phyloP scores from a whole-genome alignment of 2,797 vertebrate species.

The Amblyopsis hoosieri region DNA sequence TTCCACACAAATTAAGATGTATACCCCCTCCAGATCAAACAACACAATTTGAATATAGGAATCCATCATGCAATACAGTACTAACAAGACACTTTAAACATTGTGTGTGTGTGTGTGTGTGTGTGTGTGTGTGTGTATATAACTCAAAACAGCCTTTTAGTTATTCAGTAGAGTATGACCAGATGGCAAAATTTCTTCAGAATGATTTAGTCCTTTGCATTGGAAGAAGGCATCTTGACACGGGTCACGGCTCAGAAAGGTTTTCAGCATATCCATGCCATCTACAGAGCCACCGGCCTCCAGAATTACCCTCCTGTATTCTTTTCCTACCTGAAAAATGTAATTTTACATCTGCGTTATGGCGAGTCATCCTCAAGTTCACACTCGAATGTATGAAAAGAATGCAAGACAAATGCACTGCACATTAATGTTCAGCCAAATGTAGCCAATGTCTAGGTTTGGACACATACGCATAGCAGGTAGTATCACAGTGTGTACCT shows the following conservation, averaged over 20 bases:
- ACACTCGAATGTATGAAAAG: too few relatives aligned
- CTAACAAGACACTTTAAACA: background rate
- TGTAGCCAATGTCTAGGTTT: too few relatives aligned
- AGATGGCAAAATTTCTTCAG: conserved; percentile 3
- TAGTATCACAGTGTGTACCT: conserved; percentile 71
- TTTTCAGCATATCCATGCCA: conserved; percentile 89
- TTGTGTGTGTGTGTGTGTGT: too few relatives aligned
- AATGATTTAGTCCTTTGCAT: conserved; percentile 85
- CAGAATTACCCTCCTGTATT: conserved; percentile 90
- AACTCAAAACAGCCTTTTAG: background rate
- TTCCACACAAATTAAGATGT: too few relatives aligned
- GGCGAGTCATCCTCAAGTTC: background rate
- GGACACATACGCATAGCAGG: too few relatives aligned
- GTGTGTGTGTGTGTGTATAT: background rate
- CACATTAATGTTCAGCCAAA: too few relatives aligned
- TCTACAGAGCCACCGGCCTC: conserved; percentile 90
- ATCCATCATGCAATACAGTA: background rate
- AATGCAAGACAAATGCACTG: too few relatives aligned
- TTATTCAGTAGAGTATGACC: background rate
- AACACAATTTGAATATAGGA: background rate
- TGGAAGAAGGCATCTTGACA: conserved; percentile 88
- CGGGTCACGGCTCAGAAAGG: conserved; percentile 89
- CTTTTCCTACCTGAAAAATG: conserved; percentile 83
- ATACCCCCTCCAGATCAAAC: background rate
- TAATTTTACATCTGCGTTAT: background rate